Conservation (phyloP, 2,888 invertebrate species). For the Nemotelus pantherinus region DNA sequence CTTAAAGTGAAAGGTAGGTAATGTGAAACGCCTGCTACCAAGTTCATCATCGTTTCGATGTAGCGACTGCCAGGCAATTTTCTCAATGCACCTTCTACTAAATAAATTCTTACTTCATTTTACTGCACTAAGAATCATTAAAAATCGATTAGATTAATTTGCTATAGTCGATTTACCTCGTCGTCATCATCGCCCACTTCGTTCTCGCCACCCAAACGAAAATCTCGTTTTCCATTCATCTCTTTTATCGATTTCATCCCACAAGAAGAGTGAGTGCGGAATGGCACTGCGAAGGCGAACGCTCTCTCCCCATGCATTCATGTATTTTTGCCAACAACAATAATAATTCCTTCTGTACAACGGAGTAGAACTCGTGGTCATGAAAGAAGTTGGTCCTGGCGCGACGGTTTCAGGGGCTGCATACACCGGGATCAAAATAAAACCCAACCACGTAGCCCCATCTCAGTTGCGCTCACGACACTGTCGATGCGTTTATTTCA, state of each 20-base stretch:
- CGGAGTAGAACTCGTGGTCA: too few species aligned
- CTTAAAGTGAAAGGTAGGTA: too few species aligned
- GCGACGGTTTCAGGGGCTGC: constrained; percentile 2
- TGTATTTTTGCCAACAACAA: neutral
- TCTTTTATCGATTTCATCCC: constrained; percentile 32
- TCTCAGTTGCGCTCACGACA: constrained; percentile 42
- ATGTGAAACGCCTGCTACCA: too few species aligned
- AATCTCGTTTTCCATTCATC: constrained; percentile 28
- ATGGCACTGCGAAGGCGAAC: constrained; percentile 1
- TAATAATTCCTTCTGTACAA: constrained; percentile 10
- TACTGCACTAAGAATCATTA: constrained; percentile 46
- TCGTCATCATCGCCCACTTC: constrained; percentile 27
- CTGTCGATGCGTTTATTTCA: constrained; percentile 58
- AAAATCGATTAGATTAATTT: constrained; percentile 49
- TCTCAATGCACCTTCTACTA: too few species aligned
- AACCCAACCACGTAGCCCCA: constrained; percentile 9
- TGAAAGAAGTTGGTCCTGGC: neutral
- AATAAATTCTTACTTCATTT: constrained; percentile 14
- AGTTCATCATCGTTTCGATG: too few species aligned
- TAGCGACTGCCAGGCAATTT: too few species aligned
- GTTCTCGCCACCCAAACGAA: neutral
- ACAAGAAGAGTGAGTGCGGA: constrained; percentile 22
- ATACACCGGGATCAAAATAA: constrained; percentile 10
- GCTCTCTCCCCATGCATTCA: neutral
- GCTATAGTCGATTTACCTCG: constrained; percentile 48